A percentile compares a stretch with the other conserved stretches of the same genome.
phyloP scores from a whole-genome alignment of 2,797 vertebrate genomes.

The Huso huso region DNA sequence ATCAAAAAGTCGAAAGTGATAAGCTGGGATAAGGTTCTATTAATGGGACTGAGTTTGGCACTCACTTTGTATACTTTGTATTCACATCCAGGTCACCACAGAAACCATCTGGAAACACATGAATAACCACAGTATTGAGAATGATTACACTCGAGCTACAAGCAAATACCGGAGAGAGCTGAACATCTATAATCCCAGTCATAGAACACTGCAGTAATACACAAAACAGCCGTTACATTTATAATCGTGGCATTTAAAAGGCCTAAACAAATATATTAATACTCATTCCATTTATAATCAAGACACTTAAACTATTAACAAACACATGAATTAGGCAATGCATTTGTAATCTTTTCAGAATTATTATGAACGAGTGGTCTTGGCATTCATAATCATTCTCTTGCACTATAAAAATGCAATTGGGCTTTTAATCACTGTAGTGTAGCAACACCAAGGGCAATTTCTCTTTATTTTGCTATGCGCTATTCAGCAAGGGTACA shows the following conservation, averaged over 20 bases:
- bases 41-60: not conserved
- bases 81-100: not conserved
- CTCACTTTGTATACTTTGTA: not conserved
- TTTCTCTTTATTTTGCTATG: not conserved
- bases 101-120: not conserved
- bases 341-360: not conserved
- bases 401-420: not conserved
- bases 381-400: not conserved
- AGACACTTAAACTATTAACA: not conserved
- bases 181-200: not conserved
- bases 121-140: slow-evolving; percentile 1
- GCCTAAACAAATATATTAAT: slow-evolving; percentile 6
- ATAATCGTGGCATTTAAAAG: not conserved
- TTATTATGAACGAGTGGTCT: not conserved
- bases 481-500: too few species aligned
- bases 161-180: not conserved
- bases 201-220: not conserved
- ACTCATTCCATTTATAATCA: not conserved
- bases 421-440: slow-evolving; percentile 6
- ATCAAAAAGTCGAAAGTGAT: too few species aligned
- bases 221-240: not conserved
- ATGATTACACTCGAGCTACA: slow-evolving; percentile 2
- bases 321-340: not conserved
- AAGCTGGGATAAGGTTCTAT: not conserved
- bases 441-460: not conserved